Evolutionary conservation across 2,888 invertebrate species (phyloP), one percentile per base, ranked within the genome.

Genomic region (Nomada fucata): DNA sequence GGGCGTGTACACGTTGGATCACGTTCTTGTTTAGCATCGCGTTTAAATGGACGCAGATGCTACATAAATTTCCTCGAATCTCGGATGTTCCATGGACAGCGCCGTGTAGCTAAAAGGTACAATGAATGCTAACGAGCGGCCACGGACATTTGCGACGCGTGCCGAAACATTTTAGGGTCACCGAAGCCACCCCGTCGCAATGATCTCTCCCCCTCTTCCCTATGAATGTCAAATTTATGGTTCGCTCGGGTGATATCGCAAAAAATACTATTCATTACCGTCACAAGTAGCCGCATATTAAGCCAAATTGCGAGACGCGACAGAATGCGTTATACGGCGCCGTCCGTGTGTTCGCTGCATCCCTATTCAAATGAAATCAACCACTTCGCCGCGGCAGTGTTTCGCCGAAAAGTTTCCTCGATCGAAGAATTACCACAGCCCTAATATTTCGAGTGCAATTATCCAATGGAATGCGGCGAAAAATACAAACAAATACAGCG

Each of bases 101-200:
- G 65, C 36, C 53, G 63, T 76, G 67, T 23, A 61, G 23, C 73
- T 61, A 55, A n/a, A 44, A 60, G 64, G 87, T 82, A 90, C 90
- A 90, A 90, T 90, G 82, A 86, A 85, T 86, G 71, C 88, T 90
- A 90, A 90, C 90, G 89, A 90, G 88, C 59, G n/a, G 44, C 70
- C 36, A 72, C 59, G 68, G 81, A 82, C 75, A 64, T 79, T 76
- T 64, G 63, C 65, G 88, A 77, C 90, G 84, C 86, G 89, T 86
- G 89, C 85, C 86, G 77, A 87, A 89, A 86, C 84, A 87, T 84
- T 86, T 87, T 75, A 61, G 76, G 75, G 73, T 70, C 76, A 60
- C 44, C 47, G 64, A 65, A 55, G 57, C 36, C 61, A 47, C 29
- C 53, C 76, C 73, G 44, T 57, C 53, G 2, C 61, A 2, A 29